These are phyloP conservation scores for Drosophila subobscura DNA, from an alignment of 1,140 invertebrate species.

Conservation along the genomic window DNA sequence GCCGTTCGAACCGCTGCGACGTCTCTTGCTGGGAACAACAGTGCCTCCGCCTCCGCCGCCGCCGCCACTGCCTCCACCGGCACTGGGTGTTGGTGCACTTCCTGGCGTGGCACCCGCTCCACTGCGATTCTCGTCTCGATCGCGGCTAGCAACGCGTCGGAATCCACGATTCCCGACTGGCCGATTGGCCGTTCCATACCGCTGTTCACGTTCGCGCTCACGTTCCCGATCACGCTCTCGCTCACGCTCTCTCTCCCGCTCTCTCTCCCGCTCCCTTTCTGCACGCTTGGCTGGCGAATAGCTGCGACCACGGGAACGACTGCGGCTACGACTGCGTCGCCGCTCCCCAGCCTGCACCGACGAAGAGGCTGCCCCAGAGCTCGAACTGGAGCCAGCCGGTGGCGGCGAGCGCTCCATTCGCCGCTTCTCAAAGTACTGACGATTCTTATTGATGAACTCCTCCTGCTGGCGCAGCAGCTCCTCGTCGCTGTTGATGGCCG, in stretches of 20 bases:
- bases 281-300: conserved; percentile 75
- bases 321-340: conserved; percentile 68
- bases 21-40: conserved; percentile 62
- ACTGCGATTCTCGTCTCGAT: conserved; percentile 63
- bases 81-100: neutral
- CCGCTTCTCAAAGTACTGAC: conserved; percentile 81
- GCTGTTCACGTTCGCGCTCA: conserved; percentile 58
- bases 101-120: conserved; percentile 9
- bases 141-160: conserved; percentile 50
- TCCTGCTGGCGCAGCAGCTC: conserved; percentile 82
- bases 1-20: conserved; percentile 69
- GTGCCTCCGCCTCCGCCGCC: conserved; percentile 4
- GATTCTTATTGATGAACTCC: conserved; percentile 83
- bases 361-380: conserved; percentile 18
- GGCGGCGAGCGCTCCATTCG: conserved; percentile 74
- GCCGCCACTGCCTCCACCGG: conserved; percentile 23
- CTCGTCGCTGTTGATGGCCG: conserved; percentile 75
- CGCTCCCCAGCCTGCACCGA: conserved; percentile 29
- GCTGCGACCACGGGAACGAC: conserved; percentile 76
- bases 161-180: conserved; percentile 39
- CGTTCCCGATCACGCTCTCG: conserved; percentile 68
- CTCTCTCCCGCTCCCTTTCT: conserved; percentile 55
- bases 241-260: conserved; percentile 65
- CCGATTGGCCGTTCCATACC: conserved; percentile 48
- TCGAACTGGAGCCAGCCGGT: conserved; percentile 30